Evolutionary conservation across 2,113 vertebrate species (phyloP).

Genomic region (Nerophis ophidion): DNA sequence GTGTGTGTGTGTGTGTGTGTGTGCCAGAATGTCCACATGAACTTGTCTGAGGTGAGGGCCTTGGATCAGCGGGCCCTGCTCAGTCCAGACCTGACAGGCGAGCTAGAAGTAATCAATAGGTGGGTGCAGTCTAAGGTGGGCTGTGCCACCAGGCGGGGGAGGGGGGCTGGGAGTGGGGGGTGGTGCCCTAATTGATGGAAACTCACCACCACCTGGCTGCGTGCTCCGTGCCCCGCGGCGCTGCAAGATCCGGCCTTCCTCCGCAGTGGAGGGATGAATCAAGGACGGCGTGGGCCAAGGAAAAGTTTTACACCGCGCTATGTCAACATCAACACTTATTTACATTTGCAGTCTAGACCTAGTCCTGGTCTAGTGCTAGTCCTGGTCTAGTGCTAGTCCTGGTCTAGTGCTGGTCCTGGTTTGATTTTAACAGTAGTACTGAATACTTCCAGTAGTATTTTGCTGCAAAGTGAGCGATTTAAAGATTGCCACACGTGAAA

Average conservation of each 20-base stretch:
- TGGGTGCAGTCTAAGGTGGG: slow-evolving; percentile 79
- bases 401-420: too few species aligned
- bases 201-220: slow-evolving; percentile 86
- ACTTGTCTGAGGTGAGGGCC: slow-evolving; percentile 81
- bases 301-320: slow-evolving; percentile 36
- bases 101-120: slow-evolving; percentile 94
- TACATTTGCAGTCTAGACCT: slow-evolving; percentile 6
- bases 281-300: slow-evolving; percentile 50
- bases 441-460: too few species aligned
- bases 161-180: too few species aligned
- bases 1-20: slow-evolving; percentile 51
- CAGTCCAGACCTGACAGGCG: slow-evolving; percentile 92
- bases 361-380: too few species aligned
- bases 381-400: too few species aligned
- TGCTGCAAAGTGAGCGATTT: too few species aligned
- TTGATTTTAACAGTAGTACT: too few species aligned
- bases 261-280: slow-evolving; percentile 52
- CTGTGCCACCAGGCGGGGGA: slow-evolving; percentile 79
- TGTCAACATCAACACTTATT: slow-evolving; percentile 40
- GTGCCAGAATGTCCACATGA: slow-evolving; percentile 70
- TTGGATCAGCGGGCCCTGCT: slow-evolving; percentile 85
- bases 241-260: slow-evolving; percentile 72
- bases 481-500: too few species aligned
- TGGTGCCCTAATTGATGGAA: slow-evolving; percentile 95
- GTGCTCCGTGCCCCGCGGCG: slow-evolving; percentile 80